Evolutionary conservation across 2,113 vertebrate species (phyloP), one percentile per base, ranked within the genome.

Genomic region (Coregonus clupeaformis): DNA sequence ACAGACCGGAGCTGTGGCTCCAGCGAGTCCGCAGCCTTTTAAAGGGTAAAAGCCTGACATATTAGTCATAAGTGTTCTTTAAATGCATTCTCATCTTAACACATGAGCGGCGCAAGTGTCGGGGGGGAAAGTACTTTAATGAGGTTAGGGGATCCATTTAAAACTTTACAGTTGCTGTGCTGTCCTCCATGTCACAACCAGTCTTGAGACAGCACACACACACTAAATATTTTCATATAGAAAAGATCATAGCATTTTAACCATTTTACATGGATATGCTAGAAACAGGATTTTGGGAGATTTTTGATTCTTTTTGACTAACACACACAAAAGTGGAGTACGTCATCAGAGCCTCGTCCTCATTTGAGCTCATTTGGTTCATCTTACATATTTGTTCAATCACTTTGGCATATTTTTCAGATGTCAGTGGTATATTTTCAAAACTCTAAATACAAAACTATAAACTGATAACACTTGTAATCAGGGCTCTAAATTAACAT

Each of bases 31-130:
- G 90, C 89, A 85, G 89, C 91, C 89, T 90, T 90, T 92, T 89
- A 91, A 92, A 92, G 91, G 89, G 92, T 92, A 93, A 94, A 93
- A 94, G 90, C 92, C 90, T 90, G 90, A 91, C 88, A 91, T 91
- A 91, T 93, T 93, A 90, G 90, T 92, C 89, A 91, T 93, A 92
- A 94, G 93, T 94, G 94, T 94, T 93, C 92, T 91, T 92, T 94
- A 94, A 94, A 94, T 94, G 93, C 91, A 94, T 94, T 93, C 94
- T 90, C 92, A 87, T 92, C 85, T 92, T 92, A 89, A 90, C 90
- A 83, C 90, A 87, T 87, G 85, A 86, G 89, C 85, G 82, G 86
- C 89, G 86, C 90, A 92, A 91, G 90, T 90, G 91, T 92, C 86
- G 83, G 87, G 85, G 88, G 90, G 88, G 87, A 88, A 87, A 84